Base-by-base conservation (phyloP, 2,113 vertebrate species). In the crab-eating macaque (Macaca fascicularis) region DNA sequence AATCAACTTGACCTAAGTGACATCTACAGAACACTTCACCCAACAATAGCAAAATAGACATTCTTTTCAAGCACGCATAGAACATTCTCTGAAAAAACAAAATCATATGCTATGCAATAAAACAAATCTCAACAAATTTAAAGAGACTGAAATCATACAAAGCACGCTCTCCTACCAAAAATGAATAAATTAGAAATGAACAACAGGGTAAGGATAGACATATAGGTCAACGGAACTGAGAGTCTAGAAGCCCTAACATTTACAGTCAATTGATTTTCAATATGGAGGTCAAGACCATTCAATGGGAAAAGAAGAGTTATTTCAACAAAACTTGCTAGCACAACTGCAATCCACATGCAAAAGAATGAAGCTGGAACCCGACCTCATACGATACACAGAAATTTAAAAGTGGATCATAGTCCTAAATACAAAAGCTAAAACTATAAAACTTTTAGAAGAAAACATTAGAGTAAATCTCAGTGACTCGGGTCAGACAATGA, bases 141-240 rank as follows among this genome's bases (percentile, higher is more conserved):
- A 69, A 86, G 67, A 23, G 40, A 94, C 0, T 74, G 43, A 94
- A 94, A 80, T 35, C 50, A 94, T 79, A 90, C 32, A 50, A 69
- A 95, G 25, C 72, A 75, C 48, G 45, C 22, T 76, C 9, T 93
- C 76, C 59, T 94, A 83, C n/a, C 32, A 97, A 45, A 95, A 92
- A 97, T 67, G 19, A 88, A 90, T 79, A 79, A 74, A 92, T 74
- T 87, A 83, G 35, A 86, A 96, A 80, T 57, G n/a, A 91, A 90
- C 67, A 95, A 43, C n/a, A 87, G 25, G 89, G 38, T 72, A 92
- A 67, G 43, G 10, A 70, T 78, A 50, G 13, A 75, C 80, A 75
- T 23, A 79, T 13, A 83, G 76, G 72, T 78, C 13, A 89, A 45
- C n/a, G 30, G 25, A 90, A 95, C 17, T 20, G 6, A 87, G 38